These are phyloP conservation scores for Aphis craccivora DNA, from an alignment of 1,140 invertebrate genomes.

Conservation along the genomic window DNA sequence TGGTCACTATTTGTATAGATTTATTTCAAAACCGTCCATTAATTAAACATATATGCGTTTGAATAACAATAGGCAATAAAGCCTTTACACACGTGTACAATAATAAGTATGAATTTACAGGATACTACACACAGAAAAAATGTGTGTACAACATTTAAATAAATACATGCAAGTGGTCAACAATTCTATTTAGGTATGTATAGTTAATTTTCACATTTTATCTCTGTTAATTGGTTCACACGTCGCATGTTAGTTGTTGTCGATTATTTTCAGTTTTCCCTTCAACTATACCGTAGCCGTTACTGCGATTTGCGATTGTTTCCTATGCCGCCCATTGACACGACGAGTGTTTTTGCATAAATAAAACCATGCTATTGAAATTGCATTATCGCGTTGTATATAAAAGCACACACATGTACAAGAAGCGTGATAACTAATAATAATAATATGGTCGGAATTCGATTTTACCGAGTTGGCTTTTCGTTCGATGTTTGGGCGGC, in stretches of 20 bases:
- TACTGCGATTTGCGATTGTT: neutral
- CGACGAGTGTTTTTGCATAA: neutral
- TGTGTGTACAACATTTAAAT: neutral
- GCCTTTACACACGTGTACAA: neutral
- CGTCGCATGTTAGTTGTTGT: neutral
- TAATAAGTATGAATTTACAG: neutral
- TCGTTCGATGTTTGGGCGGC: neutral
- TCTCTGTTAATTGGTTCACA: conserved; percentile 25
- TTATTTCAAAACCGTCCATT: conserved; percentile 15
- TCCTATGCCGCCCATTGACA: neutral
- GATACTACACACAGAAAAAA: neutral
- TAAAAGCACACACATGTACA: neutral
- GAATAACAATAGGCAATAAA: conserved; percentile 28
- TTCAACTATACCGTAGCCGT: neutral
- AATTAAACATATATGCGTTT: conserved; percentile 41
- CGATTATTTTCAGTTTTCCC: neutral
- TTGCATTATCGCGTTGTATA: neutral
- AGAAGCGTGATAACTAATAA: neutral
- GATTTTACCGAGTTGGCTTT: neutral
- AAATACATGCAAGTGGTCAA: neutral
- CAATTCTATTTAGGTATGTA: neutral
- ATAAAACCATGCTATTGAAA: neutral
- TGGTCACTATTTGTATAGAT: neutral
- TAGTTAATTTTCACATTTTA: conserved; percentile 14
- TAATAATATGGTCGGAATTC: neutral